Base-by-base conservation (phyloP, 2,113 vertebrate species). In the Pterophyllum scalare region DNA sequence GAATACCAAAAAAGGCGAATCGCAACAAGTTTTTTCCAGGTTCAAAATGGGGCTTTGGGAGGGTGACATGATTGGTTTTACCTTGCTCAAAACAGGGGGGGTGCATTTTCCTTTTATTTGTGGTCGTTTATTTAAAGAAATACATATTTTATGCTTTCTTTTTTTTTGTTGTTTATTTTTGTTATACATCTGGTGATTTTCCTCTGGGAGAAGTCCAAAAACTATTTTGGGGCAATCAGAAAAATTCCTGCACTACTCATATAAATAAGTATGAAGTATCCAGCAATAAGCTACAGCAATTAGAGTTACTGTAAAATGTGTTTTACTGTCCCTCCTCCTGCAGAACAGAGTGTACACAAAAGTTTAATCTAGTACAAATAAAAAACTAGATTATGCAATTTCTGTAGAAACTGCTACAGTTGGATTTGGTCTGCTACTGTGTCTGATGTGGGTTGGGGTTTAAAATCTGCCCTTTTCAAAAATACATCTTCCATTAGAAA, bases 91-190 rank as follows among this genome's bases (percentile, higher is more conserved):
- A 43, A 15, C 0, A 67, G 43, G 62, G 43, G 43, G 14, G 26
- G 22, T 67, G 3, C 38, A 67, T 67, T 67, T 46, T 46, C 14
- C 7, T 22, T 65, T 43, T 14, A 3, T 43, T 43, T 43, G 40
- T 40, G 35, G 61, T 64, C 11, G 22, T 64, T 22, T 15, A 64
- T 14, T 43, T 43, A 40, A 1, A n/a, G 38, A 64, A 40, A 64
- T 0, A 7, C 24, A 0, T 24, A 24, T 24, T 24, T 65, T 26
- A 2, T 65, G 38, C 35, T 65, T 24, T n/a, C n/a, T n/a, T n/a
- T n/a, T n/a, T n/a, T 65, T 6, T 43, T 43, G 1, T 2, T 2
- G 38, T 43, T 19, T 5, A 46, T 67, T 67, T 67, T 67, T 19
- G 26, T 67, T 67, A 67, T 35, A 67, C 11, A 46, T 38, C 22